Conservation (phyloP, 2,797 vertebrate species). For the Emys orbicularis region DNA sequence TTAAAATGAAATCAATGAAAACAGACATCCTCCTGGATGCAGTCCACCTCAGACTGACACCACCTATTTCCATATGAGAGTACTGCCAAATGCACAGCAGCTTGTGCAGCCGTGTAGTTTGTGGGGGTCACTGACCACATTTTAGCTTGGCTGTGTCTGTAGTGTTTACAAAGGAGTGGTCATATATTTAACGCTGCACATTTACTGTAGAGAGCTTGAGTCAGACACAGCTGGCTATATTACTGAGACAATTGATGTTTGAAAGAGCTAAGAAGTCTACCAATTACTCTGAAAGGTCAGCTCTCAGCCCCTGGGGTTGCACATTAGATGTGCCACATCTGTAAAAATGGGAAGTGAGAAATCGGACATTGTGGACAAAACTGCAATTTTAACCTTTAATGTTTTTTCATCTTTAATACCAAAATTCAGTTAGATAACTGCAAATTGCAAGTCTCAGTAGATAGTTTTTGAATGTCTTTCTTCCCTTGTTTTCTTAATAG, state of each 20-base stretch:
- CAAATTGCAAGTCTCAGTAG: constrained; percentile 24
- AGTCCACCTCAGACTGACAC: not conserved
- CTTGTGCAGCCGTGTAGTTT: not conserved
- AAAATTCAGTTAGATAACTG: not conserved
- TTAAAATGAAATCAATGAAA: not conserved
- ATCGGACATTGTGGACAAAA: constrained; percentile 5
- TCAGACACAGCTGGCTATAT: not conserved
- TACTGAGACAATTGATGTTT: not conserved
- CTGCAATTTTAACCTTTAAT: not conserved
- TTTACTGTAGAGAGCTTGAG: not conserved
- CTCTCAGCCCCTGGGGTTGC: not conserved
- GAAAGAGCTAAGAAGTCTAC: not conserved
- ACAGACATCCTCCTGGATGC: not conserved
- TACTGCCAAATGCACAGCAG: not conserved
- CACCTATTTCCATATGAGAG: not conserved
- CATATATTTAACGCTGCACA: not conserved
- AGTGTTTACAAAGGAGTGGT: not conserved
- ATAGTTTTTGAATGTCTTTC: not conserved
- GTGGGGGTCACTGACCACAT: not conserved
- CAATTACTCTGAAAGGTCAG: not conserved
- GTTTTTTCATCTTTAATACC: not conserved
- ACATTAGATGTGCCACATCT: not conserved
- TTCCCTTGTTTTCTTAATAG: constrained; percentile 5
- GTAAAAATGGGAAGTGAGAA: not conserved
- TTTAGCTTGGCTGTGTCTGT: not conserved